Evolutionary conservation across 2,888 invertebrate genomes (phyloP), one percentile per base, ranked within the genome.

Genomic region (Ophioninae sp.): DNA sequence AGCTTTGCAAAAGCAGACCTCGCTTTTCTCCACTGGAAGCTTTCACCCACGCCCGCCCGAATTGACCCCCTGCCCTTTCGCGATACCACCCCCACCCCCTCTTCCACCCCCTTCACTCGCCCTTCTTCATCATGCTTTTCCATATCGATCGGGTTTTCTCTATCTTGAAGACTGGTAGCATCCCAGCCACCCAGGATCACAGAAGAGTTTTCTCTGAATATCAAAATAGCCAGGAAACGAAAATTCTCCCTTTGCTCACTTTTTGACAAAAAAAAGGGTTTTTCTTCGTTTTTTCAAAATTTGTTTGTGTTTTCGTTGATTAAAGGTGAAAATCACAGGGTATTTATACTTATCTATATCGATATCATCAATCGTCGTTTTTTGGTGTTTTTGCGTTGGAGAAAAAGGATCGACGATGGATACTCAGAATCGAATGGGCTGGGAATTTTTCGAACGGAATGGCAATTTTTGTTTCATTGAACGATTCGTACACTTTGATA

Each of bases 131-230:
- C 63, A 20, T 20, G 69, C 78, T 79, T 79, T 72, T 72, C 44
- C 64, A 72, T 72, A 79, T 81, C 84, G 84, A 84, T 81, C 79
- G 81, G 30, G 51, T 58, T 73, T 72, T 71, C 79, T 81, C 67
- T 84, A 84, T 84, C 81, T 79, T 67, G 67, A 44, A 65, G 74
- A 81, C 59, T 75, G 22, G 39, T n/a, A 58, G 23, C 44, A 67
- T 68, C 22, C 41, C 30, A 71, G 59, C 67, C n/a, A 44, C 75
- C 74, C 23, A 81, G 75, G 84, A 81, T 84, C 81, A 84, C 67
- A 51, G 51, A 51, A 76, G 61, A 39, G 67, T 59, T 69, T 56
- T 51, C 64, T 44, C 41, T 65, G 23, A 63, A 71, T 78, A 78
- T 41, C 20, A 7, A 23, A 56, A 17, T 17, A 17, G 20, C 56